Conservation (phyloP, 2,888 invertebrate species). For the Thymelicus lineola region DNA sequence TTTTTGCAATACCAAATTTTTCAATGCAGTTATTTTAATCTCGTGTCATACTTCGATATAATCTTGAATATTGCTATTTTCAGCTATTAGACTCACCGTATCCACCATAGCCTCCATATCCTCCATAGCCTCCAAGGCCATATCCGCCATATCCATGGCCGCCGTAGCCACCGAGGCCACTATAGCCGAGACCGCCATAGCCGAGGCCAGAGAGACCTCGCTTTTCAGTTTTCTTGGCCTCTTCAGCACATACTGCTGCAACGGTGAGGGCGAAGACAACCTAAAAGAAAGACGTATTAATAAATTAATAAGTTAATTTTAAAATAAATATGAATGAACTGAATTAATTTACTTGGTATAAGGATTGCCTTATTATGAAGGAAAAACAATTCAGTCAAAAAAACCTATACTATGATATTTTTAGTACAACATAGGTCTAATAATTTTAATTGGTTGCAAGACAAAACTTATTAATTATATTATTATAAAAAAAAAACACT, state of each 20-base stretch:
- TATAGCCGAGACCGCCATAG: constrained; percentile 71
- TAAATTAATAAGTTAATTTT: too few relatives aligned
- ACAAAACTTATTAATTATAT: neutral
- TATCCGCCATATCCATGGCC: constrained; percentile 50
- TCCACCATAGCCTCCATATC: constrained; percentile 52
- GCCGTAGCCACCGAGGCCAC: constrained; percentile 61
- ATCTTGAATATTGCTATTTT: too few relatives aligned
- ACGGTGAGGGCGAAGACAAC: constrained; percentile 68
- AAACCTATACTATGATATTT: too few relatives aligned
- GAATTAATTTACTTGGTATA: too few relatives aligned
- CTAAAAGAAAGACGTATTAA: constrained; percentile 46
- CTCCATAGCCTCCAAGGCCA: constrained; percentile 48
- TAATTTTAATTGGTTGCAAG: neutral
- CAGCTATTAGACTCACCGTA: constrained; percentile 15
- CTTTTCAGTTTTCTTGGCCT: constrained; percentile 79
- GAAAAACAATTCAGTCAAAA: too few relatives aligned
- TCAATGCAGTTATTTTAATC: too few relatives aligned
- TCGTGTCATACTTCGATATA: too few relatives aligned
- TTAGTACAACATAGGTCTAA: neutral
- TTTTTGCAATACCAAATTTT: too few relatives aligned
- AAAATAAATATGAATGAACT: too few relatives aligned
- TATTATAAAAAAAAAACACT: neutral
- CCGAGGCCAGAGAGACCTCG: constrained; percentile 76
- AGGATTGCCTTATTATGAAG: too few relatives aligned
- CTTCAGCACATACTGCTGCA: constrained; percentile 73